Percentiles rank a stretch among this genome's conserved stretches.
These are phyloP conservation scores for Oreochromis niloticus DNA, from an alignment of 2,113 vertebrate species.

Conservation along the genomic window DNA sequence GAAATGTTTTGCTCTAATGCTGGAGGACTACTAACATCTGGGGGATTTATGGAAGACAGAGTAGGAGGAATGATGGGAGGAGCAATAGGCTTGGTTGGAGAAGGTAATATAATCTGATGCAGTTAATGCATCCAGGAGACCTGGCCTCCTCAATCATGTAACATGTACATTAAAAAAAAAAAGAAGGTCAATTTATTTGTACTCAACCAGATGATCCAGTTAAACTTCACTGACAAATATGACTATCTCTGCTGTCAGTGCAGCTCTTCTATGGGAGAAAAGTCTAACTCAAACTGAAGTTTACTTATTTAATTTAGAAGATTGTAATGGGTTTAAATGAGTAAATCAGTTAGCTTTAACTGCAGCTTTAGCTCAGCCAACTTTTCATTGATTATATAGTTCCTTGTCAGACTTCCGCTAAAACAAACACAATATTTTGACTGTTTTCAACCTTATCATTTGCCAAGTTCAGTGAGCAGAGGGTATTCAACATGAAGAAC, in stretches of 20 bases:
- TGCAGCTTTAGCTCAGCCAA: neutral
- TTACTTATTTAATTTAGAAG: neutral
- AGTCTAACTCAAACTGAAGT: neutral
- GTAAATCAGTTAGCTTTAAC: neutral
- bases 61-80: neutral
- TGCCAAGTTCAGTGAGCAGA: neutral
- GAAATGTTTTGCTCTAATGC: neutral
- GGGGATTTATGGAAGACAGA: neutral
- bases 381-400: neutral
- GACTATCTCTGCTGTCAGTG: neutral
- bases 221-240: neutral
- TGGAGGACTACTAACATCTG: neutral
- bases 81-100: neutral
- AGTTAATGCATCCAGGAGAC: neutral
- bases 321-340: neutral
- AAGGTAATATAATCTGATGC: neutral
- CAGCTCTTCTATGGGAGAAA: neutral
- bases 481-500: neutral
- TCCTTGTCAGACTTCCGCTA: neutral
- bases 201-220: neutral
- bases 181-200: neutral
- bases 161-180: rapidly evolving
- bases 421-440: neutral
- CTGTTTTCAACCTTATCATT: neutral
- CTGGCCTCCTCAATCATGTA: neutral